These are phyloP conservation scores for Pagetopsis macropterus DNA, from an alignment of 2,797 vertebrate species.

Conservation along the genomic window DNA sequence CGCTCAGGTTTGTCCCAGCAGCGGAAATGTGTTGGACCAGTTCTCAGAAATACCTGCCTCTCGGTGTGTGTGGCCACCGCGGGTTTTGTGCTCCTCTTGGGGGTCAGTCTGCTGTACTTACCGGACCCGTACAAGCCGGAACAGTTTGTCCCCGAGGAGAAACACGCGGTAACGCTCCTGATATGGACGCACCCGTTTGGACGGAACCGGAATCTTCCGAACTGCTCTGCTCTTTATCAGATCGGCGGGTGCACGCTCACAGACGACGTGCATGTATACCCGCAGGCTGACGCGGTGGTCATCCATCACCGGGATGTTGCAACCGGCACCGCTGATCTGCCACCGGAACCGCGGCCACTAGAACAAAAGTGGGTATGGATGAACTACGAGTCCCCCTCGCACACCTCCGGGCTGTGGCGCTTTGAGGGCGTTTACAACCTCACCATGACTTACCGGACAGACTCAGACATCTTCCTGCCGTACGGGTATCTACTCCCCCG, in stretches of 20 bases:
- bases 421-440: constrained; percentile 88
- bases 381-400: constrained; percentile 94
- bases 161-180: constrained; percentile 65
- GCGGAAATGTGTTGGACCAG: constrained; percentile 17
- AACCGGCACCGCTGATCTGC: constrained; percentile 59
- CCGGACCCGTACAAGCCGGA: constrained; percentile 7
- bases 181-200: constrained; percentile 82
- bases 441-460: constrained; percentile 90
- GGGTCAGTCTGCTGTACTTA: constrained; percentile 52
- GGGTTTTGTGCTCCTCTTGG: constrained; percentile 46
- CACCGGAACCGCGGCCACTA: constrained; percentile 71
- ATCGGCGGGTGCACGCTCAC: constrained; percentile 76
- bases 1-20: background rate
- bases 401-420: constrained; percentile 76
- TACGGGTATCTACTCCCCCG: constrained; percentile 86
- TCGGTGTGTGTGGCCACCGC: constrained; percentile 1
- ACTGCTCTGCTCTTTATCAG: constrained; percentile 67
- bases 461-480: constrained; percentile 90
- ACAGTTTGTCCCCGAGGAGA: rapidly evolving
- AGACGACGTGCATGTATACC: constrained; percentile 61
- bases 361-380: constrained; percentile 95
- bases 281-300: constrained; percentile 75
- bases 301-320: constrained; percentile 81
- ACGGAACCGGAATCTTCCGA: constrained; percentile 46
- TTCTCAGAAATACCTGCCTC: constrained; percentile 13